These are phyloP conservation scores for Agrochola macilenta DNA, from an alignment of 2,888 invertebrate species.

Conservation along the genomic window DNA sequence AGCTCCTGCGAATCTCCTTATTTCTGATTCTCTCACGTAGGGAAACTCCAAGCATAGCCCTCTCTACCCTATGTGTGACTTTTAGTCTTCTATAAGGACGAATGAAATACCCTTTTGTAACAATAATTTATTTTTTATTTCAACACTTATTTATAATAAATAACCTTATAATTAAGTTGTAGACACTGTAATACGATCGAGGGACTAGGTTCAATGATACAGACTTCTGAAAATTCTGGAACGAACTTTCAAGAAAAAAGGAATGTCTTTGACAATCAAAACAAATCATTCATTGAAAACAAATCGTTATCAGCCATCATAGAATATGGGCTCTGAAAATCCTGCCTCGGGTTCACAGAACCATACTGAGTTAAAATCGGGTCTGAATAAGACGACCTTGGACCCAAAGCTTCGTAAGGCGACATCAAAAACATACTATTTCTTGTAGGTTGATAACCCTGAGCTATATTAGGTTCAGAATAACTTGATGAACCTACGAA, in stretches of 20 bases:
- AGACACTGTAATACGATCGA: too few relatives aligned
- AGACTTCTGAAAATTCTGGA: not conserved
- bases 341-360: constrained; percentile 69
- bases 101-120: not conserved
- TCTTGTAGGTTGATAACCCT: constrained; percentile 60
- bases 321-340: constrained; percentile 71
- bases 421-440: constrained; percentile 74
- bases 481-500: constrained; percentile 56
- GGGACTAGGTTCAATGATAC: not conserved
- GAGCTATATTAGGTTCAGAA: constrained; percentile 36
- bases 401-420: constrained; percentile 76
- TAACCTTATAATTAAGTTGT: not conserved
- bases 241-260: not conserved
- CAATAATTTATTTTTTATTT: not conserved
- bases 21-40: too few relatives aligned
- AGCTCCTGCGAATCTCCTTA: too few relatives aligned
- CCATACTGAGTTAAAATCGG: constrained; percentile 58
- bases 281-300: constrained; percentile 61
- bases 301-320: constrained; percentile 53
- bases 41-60: too few relatives aligned
- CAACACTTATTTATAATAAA: not conserved
- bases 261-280: constrained; percentile 33
- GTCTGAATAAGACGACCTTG: constrained; percentile 68
- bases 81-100: not conserved
- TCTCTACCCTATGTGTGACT: too few relatives aligned